Percentiles rank a stretch among this genome's conserved stretches.
These are phyloP conservation scores for Drosophila ustulata DNA, from an alignment of 2,888 invertebrate species.

Conservation along the genomic window DNA sequence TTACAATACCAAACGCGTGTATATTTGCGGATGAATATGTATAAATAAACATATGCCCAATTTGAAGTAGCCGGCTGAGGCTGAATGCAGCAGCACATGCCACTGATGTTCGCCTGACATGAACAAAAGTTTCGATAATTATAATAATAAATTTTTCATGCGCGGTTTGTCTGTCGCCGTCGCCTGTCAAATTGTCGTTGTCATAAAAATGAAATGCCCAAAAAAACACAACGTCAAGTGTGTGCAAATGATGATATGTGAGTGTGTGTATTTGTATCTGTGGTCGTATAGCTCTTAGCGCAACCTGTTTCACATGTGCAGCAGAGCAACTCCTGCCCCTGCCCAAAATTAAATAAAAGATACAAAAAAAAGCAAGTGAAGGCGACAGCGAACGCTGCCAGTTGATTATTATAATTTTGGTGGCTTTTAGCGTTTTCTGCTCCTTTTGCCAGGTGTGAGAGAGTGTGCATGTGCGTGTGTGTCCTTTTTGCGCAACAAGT, in stretches of 20 bases:
- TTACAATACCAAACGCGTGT: background rate
- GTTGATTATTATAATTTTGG: slow-evolving; percentile 52
- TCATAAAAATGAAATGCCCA: slow-evolving; percentile 66
- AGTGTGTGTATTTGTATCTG: slow-evolving; percentile 23
- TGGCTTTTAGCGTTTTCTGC: slow-evolving; percentile 23
- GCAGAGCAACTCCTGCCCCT: slow-evolving; percentile 20
- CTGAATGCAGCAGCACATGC: slow-evolving; percentile 56
- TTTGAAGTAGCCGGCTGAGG: slow-evolving; percentile 15
- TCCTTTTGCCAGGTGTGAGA: background rate
- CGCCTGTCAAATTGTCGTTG: slow-evolving; percentile 74
- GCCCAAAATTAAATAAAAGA: slow-evolving; percentile 9
- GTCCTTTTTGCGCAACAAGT: slow-evolving; percentile 37
- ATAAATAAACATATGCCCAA: slow-evolving; percentile 29
- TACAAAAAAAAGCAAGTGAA: background rate
- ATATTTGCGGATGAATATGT: background rate
- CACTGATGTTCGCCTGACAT: slow-evolving; percentile 50
- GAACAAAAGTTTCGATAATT: slow-evolving; percentile 66
- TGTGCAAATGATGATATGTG: slow-evolving; percentile 60
- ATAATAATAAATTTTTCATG: slow-evolving; percentile 64
- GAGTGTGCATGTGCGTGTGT: background rate
- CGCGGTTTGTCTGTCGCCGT: slow-evolving; percentile 36
- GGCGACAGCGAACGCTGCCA: slow-evolving; percentile 23
- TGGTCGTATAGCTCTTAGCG: slow-evolving; percentile 30
- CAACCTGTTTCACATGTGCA: slow-evolving; percentile 71
- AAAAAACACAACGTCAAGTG: slow-evolving; percentile 60